phyloP scores from a whole-genome alignment of 2,113 vertebrate genomes.

The Neotoma lepida region DNA sequence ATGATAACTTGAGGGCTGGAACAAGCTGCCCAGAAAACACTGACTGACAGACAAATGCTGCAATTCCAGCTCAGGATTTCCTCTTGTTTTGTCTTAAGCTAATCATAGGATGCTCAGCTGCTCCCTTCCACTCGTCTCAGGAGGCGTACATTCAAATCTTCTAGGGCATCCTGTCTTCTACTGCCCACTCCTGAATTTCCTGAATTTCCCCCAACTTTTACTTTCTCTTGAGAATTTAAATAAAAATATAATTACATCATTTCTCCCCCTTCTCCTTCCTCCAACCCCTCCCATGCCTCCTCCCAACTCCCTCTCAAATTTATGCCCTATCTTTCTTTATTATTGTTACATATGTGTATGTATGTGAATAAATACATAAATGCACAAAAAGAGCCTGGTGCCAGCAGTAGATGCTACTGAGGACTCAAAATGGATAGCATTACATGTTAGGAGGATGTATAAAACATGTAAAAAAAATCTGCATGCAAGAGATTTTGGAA shows the following conservation, averaged over 20 bases:
- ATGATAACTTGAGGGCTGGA: neutral
- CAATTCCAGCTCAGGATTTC: neutral
- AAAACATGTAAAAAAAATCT: neutral
- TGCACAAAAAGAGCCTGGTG: neutral
- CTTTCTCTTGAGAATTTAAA: neutral
- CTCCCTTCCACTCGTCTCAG: no score
- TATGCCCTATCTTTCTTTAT: neutral
- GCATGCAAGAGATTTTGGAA: neutral
- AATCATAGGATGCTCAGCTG: neutral
- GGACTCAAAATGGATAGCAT: neutral
- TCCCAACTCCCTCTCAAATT: neutral
- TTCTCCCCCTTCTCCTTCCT: neutral
- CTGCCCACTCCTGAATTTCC: neutral
- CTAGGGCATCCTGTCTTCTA: neutral
- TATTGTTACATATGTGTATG: neutral
- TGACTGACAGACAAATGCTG: neutral
- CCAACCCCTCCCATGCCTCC: neutral
- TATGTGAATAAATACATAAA: neutral
- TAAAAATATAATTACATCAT: neutral
- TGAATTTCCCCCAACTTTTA: neutral
- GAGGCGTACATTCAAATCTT: neutral
- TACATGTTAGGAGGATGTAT: neutral
- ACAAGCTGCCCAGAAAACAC: neutral
- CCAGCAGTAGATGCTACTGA: neutral
- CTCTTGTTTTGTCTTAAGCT: neutral